Conservation (phyloP, 2,888 invertebrate genomes). For the Helicoverpa assulta region DNA sequence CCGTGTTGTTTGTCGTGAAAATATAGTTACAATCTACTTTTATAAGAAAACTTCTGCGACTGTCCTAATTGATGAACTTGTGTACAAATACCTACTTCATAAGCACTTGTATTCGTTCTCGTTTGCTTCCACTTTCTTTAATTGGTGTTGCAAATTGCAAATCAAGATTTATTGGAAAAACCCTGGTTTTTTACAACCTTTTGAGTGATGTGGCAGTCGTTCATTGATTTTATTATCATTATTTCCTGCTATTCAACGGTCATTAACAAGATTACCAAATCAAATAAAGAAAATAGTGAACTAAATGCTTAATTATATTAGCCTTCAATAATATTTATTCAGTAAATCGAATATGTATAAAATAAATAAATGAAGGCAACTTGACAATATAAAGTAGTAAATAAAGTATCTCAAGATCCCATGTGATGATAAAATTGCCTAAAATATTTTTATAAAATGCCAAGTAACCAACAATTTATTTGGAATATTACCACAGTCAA, state of each 20-base stretch:
- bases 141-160: constrained; percentile 31
- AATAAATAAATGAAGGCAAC: no score
- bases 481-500: constrained; percentile 45
- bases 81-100: constrained; percentile 27
- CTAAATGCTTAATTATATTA: no score
- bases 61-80: constrained; percentile 60
- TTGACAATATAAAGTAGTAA: neutral
- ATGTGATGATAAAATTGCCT: neutral
- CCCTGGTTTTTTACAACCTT: neutral
- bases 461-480: constrained; percentile 37
- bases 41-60: constrained; percentile 64
- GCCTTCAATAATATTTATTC: no score
- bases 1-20: constrained; percentile 63
- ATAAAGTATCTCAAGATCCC: neutral
- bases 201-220: neutral
- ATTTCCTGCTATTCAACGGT: no score
- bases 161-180: constrained; percentile 29
- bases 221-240: neutral
- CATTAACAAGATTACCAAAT: no score
- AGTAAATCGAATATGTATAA: no score
- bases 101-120: constrained; percentile 16
- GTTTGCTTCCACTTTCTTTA: constrained; percentile 5
- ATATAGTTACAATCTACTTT: constrained; percentile 62
- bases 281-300: no score
- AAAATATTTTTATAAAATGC: constrained; percentile 22